These are phyloP conservation scores for Phania funesta DNA, from an alignment of 2,888 invertebrate species.

Conservation along the genomic window DNA sequence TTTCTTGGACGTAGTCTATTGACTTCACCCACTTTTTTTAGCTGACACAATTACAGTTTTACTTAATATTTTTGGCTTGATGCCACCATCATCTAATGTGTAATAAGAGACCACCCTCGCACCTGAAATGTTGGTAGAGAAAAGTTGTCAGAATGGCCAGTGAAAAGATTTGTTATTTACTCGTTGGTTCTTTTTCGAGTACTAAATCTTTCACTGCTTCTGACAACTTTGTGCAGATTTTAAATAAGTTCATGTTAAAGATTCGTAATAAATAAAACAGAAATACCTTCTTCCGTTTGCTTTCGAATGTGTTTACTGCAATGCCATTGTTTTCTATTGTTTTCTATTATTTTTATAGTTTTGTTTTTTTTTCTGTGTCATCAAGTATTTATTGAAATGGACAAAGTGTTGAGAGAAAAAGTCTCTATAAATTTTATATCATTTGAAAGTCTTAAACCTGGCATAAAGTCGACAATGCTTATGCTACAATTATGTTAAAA, in stretches of 20 bases:
- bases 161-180: not conserved
- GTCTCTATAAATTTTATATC: conserved; percentile 23
- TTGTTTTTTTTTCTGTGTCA: conserved; percentile 45
- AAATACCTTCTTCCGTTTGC: conserved; percentile 29
- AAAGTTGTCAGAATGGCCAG: too few relatives aligned
- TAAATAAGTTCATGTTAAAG: conserved; percentile 27
- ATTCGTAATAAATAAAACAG: not conserved
- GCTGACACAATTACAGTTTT: too few relatives aligned
- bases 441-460: too few relatives aligned
- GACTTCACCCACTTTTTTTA: too few relatives aligned
- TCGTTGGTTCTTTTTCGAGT: not conserved
- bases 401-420: conserved; percentile 53
- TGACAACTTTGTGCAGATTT: conserved; percentile 25
- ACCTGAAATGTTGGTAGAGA: too few relatives aligned
- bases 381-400: conserved; percentile 45
- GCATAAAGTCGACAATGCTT: too few relatives aligned
- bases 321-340: not conserved
- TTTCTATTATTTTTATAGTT: conserved; percentile 1
- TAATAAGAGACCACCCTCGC: too few relatives aligned
- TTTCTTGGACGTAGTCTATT: too few relatives aligned
- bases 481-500: too few relatives aligned
- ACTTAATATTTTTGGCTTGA: too few relatives aligned
- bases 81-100: too few relatives aligned
- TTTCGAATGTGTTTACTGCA: conserved; percentile 1
- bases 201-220: conserved; percentile 27